Conservation (phyloP, 2,888 invertebrate genomes). For the Drosophila barbarae region DNA sequence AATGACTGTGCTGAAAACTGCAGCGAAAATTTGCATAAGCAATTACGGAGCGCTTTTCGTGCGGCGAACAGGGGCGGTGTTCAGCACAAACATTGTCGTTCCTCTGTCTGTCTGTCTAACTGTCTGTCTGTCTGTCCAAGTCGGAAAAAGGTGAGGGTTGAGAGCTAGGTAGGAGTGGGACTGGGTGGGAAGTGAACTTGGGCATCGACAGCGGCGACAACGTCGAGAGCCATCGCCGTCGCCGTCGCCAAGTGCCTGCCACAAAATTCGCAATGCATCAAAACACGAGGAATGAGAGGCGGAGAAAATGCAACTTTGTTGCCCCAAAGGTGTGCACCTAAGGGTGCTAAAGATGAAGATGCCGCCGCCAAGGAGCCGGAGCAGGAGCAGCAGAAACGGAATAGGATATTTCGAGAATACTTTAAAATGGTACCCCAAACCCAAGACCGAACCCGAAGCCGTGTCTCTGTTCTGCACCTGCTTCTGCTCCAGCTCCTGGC, state of each 20-base stretch:
- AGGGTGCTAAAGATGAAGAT: constrained; percentile 20
- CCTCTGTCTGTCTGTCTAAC: not conserved
- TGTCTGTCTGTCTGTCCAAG: constrained; percentile 1
- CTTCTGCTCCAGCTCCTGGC: not conserved
- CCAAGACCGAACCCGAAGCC: not conserved
- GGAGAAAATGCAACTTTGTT: constrained; percentile 24
- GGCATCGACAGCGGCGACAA: constrained; percentile 6
- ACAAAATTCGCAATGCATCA: constrained; percentile 54
- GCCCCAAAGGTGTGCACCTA: constrained; percentile 28
- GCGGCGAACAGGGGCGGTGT: constrained; percentile 5
- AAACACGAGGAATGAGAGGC: constrained; percentile 25
- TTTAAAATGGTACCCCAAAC: constrained; percentile 5
- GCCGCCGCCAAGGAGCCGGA: constrained; percentile 4
- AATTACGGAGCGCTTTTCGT: constrained; percentile 61
- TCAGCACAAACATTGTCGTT: constrained; percentile 37
- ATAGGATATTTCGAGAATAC: constrained; percentile 16
- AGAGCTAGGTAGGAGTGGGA: not conserved
- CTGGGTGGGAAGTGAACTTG: constrained; percentile 5
- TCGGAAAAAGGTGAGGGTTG: constrained; percentile 5
- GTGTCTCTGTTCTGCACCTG: not conserved
- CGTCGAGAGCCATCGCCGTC: constrained; percentile 3
- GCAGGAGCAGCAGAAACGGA: constrained; percentile 1
- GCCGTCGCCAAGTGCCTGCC: constrained; percentile 43
- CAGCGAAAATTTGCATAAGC: constrained; percentile 72
- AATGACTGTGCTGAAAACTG: constrained; percentile 25